Evolutionary conservation across 2,888 invertebrate genomes (phyloP), one percentile per base, ranked within the genome.

Genomic region (Drosophila anomelani): DNA sequence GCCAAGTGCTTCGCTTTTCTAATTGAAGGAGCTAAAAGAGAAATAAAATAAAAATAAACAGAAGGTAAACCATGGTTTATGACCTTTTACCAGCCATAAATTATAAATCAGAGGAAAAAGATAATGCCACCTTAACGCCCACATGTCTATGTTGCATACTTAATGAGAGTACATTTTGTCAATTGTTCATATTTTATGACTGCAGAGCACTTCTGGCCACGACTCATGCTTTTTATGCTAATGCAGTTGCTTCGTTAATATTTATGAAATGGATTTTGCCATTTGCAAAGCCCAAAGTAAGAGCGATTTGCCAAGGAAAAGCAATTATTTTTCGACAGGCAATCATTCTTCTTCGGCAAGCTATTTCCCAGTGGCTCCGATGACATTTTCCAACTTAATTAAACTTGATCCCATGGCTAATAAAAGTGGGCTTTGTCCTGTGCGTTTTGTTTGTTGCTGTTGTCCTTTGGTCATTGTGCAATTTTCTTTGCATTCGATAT

Each of bases 381-480:
- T 70, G 80, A 54, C 59, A 73, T 58, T 66, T 23, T 23, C 49
- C 73, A 63, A 76, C 72, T 83, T 79, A 85, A 85, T 84, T 79
- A 79, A 75, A 76, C 76, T 68, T 44, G 78, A 76, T 83, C 70
- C 71, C 81, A 75, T 53, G 59, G 70, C 75, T 81, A 84, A 85
- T 85, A 79, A 71, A 76, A 81, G 64, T 29, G 1, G 7, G 20
- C 26, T 55, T 54, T 43, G 43, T 17, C 62, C 58, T 10, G 47
- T 39, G 20, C 20, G n/a, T 34, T 9, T 13, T 34, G 20, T 38
- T 64, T 29, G 5, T n/a, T 47, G 4, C 7, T 32, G 32, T 43
- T 66, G 6, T 4, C 17, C 53, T 55, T 17, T 12, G 15, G 4
- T 20, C 13, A 13, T 56, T 63, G 12, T 36, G 41, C 23, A 56